Evolutionary conservation across 2,888 invertebrate species (phyloP).

Genomic region (Sphecodes monilicornis): DNA sequence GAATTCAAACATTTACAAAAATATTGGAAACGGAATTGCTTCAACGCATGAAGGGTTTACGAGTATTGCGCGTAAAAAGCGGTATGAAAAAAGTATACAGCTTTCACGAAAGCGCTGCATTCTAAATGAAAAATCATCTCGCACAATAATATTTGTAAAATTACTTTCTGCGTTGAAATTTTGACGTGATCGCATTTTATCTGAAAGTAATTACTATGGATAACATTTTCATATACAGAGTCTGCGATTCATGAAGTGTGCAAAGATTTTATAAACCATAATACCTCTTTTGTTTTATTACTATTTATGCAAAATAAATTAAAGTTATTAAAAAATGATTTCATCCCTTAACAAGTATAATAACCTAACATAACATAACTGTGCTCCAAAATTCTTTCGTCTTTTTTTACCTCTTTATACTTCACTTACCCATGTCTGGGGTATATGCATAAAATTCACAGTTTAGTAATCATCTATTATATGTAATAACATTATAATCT

Average conservation of each 20-base stretch:
- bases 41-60: neutral
- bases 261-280: no score
- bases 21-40: constrained; percentile 1
- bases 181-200: neutral
- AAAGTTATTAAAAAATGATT: no score
- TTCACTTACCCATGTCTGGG: no score
- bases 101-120: neutral
- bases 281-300: no score
- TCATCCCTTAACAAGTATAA: no score
- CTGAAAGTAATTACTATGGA: neutral
- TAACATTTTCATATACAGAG: neutral
- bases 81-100: neutral
- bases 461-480: neutral
- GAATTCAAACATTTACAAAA: neutral
- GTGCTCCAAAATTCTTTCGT: no score
- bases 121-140: neutral
- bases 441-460: no score
- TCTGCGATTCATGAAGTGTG: no score
- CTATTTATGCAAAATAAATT: no score
- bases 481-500: neutral
- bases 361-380: no score
- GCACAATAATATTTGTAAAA: neutral
- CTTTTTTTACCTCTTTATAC: no score
- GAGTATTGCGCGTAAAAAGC: neutral
- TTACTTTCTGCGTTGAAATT: neutral